Conservation (phyloP, 92 coral and sea anemone species). For the Palythoa caribaeorum region DNA sequence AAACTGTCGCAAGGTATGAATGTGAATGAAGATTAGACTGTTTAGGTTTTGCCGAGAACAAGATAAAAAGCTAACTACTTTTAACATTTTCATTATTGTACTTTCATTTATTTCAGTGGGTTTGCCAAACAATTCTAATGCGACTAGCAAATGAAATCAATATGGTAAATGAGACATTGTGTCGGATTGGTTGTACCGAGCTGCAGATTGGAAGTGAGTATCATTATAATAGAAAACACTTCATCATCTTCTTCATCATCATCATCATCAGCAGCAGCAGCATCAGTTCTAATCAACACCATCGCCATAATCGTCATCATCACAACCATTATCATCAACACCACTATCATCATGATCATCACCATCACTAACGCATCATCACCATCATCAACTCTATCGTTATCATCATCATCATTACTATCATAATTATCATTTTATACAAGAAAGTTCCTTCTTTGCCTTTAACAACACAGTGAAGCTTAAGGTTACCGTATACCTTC, state of each 20-base stretch:
- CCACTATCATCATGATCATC: too few species aligned
- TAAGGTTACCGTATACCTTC: too few species aligned
- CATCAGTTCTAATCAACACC: background rate
- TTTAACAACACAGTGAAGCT: too few species aligned
- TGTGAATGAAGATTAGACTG: background rate
- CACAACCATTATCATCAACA: background rate
- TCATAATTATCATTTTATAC: background rate
- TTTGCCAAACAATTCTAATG: slow-evolving; percentile 91
- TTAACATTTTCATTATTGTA: background rate
- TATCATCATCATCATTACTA: too few species aligned
- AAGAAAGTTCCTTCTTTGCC: too few species aligned
- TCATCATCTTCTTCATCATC: background rate
- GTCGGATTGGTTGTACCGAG: slow-evolving; percentile 91
- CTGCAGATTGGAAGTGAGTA: slow-evolving; percentile 93
- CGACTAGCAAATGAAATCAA: slow-evolving; percentile 92
- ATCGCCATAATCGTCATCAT: background rate
- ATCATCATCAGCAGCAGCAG: background rate
- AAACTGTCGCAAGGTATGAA: slow-evolving; percentile 90
- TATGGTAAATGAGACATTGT: slow-evolving; percentile 79
- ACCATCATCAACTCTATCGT: background rate
- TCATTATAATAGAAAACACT: too few species aligned
- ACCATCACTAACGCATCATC: too few species aligned
- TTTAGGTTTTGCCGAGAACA: background rate
- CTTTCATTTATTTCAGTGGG: slow-evolving; percentile 75
- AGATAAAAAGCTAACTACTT: background rate